Conservation (phyloP, 2,113 vertebrate species). For the Thymallus thymallus region DNA sequence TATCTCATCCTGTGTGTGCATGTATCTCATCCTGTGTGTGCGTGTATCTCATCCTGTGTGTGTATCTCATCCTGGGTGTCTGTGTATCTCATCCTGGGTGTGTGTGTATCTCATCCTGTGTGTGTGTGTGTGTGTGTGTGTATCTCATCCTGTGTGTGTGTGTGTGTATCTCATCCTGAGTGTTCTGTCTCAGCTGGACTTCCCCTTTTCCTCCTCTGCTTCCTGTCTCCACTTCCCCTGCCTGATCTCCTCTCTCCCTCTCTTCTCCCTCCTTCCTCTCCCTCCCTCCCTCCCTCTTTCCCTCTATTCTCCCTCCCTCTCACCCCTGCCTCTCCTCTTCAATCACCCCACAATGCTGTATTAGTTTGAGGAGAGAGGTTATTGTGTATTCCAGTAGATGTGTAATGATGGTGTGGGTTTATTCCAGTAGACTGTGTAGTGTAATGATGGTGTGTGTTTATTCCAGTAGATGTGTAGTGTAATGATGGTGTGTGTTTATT, state of each 20-base stretch:
- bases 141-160: not conserved
- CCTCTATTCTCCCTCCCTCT: slow-evolving; percentile 17
- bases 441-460: not conserved
- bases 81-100: too few species aligned
- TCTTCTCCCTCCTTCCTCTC: slow-evolving; percentile 12
- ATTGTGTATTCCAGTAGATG: not conserved
- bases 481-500: too few species aligned
- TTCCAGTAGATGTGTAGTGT: not conserved
- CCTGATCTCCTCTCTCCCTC: slow-evolving; percentile 5
- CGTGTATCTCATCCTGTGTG: too few species aligned
- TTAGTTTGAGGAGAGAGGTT: not conserved
- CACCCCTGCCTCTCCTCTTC: not conserved
- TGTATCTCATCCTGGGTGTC: too few species aligned
- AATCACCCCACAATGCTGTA: not conserved
- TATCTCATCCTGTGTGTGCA: too few species aligned
- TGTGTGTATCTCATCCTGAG: slow-evolving; percentile 56
- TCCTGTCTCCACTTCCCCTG: slow-evolving; percentile 58
- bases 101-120: too few species aligned
- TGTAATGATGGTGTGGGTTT: too few species aligned
- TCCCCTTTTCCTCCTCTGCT: slow-evolving; percentile 48
- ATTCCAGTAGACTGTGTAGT: too few species aligned
- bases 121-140: too few species aligned
- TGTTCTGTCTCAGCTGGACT: slow-evolving; percentile 22
- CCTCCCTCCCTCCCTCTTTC: not conserved
- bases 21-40: too few species aligned